Percentiles rank a stretch among this genome's conserved stretches.
These are phyloP conservation scores for Iguana delicatissima DNA, from an alignment of 2,797 vertebrate genomes.

Conservation along the genomic window DNA sequence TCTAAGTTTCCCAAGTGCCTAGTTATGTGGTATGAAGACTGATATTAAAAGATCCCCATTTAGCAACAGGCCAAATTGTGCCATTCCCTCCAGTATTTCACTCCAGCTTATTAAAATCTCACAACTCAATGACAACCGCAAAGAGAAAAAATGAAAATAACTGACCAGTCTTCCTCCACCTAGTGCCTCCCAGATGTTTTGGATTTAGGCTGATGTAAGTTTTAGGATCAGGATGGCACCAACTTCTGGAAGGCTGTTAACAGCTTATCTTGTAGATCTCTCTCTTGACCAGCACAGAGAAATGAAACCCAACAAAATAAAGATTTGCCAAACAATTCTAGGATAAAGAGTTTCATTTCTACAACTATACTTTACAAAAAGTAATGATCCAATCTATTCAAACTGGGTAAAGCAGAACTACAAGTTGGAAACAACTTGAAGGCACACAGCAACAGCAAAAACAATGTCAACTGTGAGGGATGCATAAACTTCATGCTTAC, in stretches of 20 bases:
- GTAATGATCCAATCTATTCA: background rate
- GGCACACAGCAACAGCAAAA: background rate
- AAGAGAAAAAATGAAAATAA: background rate
- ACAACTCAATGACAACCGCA: background rate
- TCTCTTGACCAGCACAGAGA: background rate
- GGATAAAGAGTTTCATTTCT: background rate
- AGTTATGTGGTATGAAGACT: background rate
- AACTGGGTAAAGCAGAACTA: background rate
- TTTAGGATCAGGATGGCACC: background rate
- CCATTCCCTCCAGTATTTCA: background rate
- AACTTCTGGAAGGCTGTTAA: background rate
- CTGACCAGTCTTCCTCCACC: background rate
- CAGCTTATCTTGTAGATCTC: background rate
- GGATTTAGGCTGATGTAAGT: background rate
- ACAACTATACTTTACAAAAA: background rate
- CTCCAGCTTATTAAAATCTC: background rate
- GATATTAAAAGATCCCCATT: too few relatives aligned
- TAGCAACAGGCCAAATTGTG: too few relatives aligned
- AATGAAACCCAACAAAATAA: background rate
- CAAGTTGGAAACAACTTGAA: too few relatives aligned
- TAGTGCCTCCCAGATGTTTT: background rate
- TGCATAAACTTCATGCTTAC: conserved; percentile 7
- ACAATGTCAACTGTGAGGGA: too few relatives aligned
- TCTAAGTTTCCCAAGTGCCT: background rate
- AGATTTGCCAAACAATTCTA: background rate